phyloP scores from a whole-genome alignment of 2,113 vertebrate genomes.

The Lampris incognitus region DNA sequence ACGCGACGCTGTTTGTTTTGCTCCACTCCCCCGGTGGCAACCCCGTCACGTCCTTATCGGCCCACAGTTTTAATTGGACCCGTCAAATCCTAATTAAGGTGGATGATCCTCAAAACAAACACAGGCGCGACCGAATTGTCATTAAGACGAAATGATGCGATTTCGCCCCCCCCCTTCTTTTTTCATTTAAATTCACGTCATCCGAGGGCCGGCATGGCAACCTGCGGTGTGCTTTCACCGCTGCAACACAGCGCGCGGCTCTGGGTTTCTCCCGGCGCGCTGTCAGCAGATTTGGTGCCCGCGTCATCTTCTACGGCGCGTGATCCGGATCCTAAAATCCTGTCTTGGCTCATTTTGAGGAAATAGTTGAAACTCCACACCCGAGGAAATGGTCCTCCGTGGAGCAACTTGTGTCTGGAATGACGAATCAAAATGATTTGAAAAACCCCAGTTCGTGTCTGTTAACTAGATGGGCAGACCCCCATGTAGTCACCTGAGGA shows the following conservation, averaged over 20 bases:
- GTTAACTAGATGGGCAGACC: too few relatives aligned
- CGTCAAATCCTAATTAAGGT: conserved; percentile 75
- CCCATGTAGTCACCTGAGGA: too few relatives aligned
- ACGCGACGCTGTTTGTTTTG: conserved; percentile 75
- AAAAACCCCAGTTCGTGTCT: too few relatives aligned
- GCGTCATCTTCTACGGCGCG: too few relatives aligned
- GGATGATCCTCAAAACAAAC: conserved; percentile 67
- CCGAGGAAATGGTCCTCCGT: not conserved
- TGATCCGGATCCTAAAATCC: too few relatives aligned
- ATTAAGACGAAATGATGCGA: conserved; percentile 54
- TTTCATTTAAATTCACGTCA: not conserved
- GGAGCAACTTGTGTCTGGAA: too few relatives aligned
- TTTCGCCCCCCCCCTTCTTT: not conserved
- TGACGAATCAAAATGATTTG: too few relatives aligned
- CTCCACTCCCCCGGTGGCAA: conserved; percentile 54
- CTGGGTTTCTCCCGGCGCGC: too few relatives aligned
- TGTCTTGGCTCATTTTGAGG: too few relatives aligned
- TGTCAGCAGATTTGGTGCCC: too few relatives aligned
- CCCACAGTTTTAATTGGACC: conserved; percentile 70
- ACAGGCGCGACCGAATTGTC: conserved; percentile 72
- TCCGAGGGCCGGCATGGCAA: not conserved
- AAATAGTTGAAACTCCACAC: not conserved
- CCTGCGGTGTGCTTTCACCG: not conserved
- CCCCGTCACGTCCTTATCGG: conserved; percentile 55
- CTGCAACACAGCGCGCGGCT: too few relatives aligned